Percentiles rank a stretch among this genome's conserved stretches.
Evolutionary conservation across 2,113 vertebrate species (phyloP).

Genomic region (Crotophaga sulcirostris): DNA sequence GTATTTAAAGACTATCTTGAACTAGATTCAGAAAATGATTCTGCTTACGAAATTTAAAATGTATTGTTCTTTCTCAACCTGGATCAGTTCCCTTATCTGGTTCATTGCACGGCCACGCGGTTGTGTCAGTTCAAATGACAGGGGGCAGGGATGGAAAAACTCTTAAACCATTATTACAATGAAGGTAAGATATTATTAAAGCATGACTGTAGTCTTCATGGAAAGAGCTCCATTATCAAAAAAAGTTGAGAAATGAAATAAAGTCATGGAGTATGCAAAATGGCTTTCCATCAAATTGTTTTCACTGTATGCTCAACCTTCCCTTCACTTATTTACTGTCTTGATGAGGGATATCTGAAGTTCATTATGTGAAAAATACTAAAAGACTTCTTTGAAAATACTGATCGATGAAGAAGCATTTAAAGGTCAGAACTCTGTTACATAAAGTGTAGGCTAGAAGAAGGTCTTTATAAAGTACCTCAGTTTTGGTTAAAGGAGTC

Average conservation of each 20-base stretch:
- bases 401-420: not conserved
- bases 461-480: not conserved
- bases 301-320: not conserved
- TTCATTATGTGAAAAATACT: not conserved
- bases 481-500: not conserved
- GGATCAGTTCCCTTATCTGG: not conserved
- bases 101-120: not conserved
- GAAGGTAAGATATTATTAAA: not conserved
- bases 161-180: not conserved
- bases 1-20: not conserved
- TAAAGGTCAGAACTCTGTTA: not conserved
- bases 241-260: not conserved
- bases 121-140: not conserved
- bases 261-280: not conserved
- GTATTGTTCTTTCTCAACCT: not conserved
- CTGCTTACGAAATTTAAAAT: not conserved
- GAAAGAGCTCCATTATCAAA: not conserved
- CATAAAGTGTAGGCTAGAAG: not conserved
- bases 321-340: not conserved
- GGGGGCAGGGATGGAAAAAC: not conserved
- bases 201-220: not conserved
- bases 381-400: not conserved
- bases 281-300: not conserved
- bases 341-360: not conserved
- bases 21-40: not conserved